phyloP scores from a whole-genome alignment of 2,797 vertebrate species.

The Xiphophorus birchmanni region DNA sequence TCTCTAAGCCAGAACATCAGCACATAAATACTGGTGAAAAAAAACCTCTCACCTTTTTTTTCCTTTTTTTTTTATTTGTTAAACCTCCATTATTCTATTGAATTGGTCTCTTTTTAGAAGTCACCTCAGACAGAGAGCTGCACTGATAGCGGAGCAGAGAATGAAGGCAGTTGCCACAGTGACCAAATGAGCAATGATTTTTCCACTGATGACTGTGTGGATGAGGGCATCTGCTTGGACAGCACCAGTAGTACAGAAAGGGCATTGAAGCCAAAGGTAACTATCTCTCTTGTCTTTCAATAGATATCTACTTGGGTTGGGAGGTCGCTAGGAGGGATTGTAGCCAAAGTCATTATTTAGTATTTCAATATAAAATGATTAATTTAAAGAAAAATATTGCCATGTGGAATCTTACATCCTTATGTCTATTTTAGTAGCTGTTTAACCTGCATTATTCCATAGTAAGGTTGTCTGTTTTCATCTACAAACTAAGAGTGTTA shows the following conservation, averaged over 20 bases:
- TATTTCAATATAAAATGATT: not conserved
- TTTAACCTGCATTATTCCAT: not conserved
- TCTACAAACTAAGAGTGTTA: not conserved
- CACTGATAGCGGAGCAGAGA: constrained; percentile 98
- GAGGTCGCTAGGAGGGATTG: not conserved
- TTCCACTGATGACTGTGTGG: constrained; percentile 95
- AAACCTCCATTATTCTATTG: constrained; percentile 8
- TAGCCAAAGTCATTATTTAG: not conserved
- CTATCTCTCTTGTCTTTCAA: not conserved
- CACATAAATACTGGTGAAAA: constrained; percentile 1
- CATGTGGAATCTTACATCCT: too few relatives aligned
- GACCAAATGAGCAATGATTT: constrained; percentile 99
- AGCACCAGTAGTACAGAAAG: constrained; percentile 89
- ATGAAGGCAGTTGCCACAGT: constrained; percentile 99
- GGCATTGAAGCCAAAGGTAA: constrained; percentile 94
- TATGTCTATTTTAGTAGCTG: not conserved
- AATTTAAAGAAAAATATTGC: not conserved
- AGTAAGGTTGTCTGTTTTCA: not conserved
- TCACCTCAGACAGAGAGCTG: constrained; percentile 99
- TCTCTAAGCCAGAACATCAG: not conserved
- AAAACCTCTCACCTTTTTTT: not conserved
- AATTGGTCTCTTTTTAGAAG: constrained; percentile 83
- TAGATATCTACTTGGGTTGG: not conserved
- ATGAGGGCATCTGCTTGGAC: constrained; percentile 98
- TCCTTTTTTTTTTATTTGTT: not conserved